Conservation (phyloP, 2,113 vertebrate species). For the Scytalopus superciliaris region DNA sequence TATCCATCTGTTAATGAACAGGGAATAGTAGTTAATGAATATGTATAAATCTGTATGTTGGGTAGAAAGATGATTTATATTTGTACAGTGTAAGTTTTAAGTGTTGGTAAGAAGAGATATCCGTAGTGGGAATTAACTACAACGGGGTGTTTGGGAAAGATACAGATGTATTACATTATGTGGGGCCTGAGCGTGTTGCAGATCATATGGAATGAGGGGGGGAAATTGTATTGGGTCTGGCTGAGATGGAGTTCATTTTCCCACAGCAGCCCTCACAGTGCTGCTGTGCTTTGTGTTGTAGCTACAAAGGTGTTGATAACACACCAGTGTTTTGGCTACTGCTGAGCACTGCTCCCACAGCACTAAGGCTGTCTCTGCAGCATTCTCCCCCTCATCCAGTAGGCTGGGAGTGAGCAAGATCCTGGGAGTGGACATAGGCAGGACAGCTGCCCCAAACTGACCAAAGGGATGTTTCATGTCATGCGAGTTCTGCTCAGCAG, state of each 20-base stretch:
- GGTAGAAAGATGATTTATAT: neutral
- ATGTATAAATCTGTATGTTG: neutral
- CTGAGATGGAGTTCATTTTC: neutral
- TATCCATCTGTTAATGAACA: neutral
- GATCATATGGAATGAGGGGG: neutral
- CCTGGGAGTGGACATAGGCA: neutral
- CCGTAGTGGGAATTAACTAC: neutral
- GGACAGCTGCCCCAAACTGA: neutral
- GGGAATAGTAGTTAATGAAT: neutral
- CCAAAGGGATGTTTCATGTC: neutral
- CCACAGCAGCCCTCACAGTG: neutral
- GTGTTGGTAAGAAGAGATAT: neutral
- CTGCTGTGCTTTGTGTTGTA: neutral
- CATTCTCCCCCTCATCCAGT: neutral
- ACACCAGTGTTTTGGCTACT: neutral
- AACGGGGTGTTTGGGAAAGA: neutral
- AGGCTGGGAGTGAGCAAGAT: neutral
- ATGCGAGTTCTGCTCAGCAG: neutral
- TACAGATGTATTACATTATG: neutral
- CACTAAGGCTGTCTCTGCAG: neutral
- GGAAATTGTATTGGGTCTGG: neutral
- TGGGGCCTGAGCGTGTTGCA: neutral
- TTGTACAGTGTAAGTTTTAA: neutral
- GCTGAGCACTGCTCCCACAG: neutral
- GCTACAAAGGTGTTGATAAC: neutral